Evolutionary conservation across 1,140 invertebrate species (phyloP).

Genomic region (Nephila pilipes): DNA sequence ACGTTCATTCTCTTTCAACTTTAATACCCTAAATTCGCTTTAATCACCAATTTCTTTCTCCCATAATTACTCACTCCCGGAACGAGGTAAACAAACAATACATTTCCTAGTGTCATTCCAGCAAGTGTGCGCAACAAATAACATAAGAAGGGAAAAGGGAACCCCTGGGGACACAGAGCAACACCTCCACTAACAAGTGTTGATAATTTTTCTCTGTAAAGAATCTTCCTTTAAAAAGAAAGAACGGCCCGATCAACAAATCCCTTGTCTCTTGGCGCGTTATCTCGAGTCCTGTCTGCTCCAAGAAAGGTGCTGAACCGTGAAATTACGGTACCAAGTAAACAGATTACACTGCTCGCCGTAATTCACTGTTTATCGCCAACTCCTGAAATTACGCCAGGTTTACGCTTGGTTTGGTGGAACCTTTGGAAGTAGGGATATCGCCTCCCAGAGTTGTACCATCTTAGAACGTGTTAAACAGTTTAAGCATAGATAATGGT

Average conservation of each 20-base stretch:
- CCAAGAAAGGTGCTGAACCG: conserved; percentile 42
- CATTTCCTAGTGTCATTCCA: conserved; percentile 4
- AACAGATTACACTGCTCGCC: conserved; percentile 62
- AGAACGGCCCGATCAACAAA: conserved; percentile 47
- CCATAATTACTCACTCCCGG: neutral
- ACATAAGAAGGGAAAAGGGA: neutral
- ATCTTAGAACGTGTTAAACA: conserved; percentile 29
- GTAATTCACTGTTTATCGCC: conserved; percentile 74
- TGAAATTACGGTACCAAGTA: conserved; percentile 63
- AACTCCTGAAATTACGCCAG: conserved; percentile 54
- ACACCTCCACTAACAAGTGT: conserved; percentile 14
- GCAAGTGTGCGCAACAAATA: conserved; percentile 14
- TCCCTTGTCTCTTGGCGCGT: conserved; percentile 66
- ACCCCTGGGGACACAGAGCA: neutral
- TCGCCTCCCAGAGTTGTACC: conserved; percentile 8
- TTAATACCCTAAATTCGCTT: neutral
- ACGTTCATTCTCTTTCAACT: neutral
- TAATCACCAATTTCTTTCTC: conserved; percentile 24
- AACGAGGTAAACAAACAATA: neutral
- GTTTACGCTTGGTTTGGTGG: conserved; percentile 49
- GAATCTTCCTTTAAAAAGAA: conserved; percentile 57
- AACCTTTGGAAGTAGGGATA: conserved; percentile 30
- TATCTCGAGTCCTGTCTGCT: conserved; percentile 39
- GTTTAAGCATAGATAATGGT: conserved; percentile 48
- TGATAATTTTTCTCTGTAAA: conserved; percentile 64